Evolutionary conservation across 2,888 invertebrate species (phyloP).

Genomic region (Cephus spinipes): DNA sequence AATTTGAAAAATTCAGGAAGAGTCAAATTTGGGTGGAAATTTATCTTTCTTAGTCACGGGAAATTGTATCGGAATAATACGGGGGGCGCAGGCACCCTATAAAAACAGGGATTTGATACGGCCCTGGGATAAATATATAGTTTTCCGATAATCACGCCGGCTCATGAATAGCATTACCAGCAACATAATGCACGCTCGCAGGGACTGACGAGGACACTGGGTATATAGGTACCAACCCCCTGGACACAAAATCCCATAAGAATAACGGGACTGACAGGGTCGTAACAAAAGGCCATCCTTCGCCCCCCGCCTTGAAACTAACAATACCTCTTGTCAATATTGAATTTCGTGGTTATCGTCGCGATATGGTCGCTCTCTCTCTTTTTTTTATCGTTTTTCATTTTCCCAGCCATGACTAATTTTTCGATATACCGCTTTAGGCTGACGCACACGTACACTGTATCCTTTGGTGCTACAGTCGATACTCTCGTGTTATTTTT

Average conservation of each 20-base stretch:
- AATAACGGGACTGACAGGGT: slow-evolving; percentile 31
- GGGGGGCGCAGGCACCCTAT: neutral
- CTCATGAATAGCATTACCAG: slow-evolving; percentile 42
- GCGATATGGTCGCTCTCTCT: slow-evolving; percentile 34
- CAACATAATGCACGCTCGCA: neutral
- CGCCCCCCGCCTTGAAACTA: slow-evolving; percentile 26
- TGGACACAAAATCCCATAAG: slow-evolving; percentile 30
- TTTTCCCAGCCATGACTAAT: neutral
- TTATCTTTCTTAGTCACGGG: neutral
- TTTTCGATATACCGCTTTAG: neutral
- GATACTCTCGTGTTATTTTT: neutral
- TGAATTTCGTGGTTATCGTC: slow-evolving; percentile 27
- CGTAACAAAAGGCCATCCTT: slow-evolving; percentile 10
- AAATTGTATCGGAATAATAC: neutral
- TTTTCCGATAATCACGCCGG: slow-evolving; percentile 46
- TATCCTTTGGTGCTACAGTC: neutral
- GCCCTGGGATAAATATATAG: slow-evolving; percentile 38
- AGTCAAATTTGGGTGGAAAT: neutral
- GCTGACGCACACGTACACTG: neutral
- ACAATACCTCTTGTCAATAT: slow-evolving; percentile 35
- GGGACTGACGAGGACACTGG: neutral
- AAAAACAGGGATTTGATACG: slow-evolving; percentile 44
- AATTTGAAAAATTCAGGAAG: neutral
- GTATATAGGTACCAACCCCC: neutral
- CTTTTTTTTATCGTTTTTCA: slow-evolving; percentile 8